Base-by-base conservation (phyloP, 2,113 vertebrate species). In the Gadus macrocephalus region DNA sequence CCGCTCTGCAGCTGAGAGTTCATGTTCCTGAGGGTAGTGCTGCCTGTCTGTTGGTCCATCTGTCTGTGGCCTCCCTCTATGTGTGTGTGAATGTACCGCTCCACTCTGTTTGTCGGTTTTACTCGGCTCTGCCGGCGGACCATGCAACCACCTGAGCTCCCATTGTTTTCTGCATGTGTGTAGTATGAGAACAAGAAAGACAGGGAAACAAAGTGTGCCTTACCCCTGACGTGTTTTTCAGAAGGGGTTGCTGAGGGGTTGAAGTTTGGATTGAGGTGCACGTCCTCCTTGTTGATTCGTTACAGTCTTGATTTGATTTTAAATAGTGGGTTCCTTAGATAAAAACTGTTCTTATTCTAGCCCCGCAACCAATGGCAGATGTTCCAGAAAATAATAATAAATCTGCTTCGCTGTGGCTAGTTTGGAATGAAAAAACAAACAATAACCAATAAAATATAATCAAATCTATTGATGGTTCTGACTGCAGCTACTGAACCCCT, bases 1-100 rank as follows among this genome's bases (percentile, higher is more conserved):
- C 56, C 53, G 25, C 42, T 66, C 67, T 75, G 16, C 31, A 65
- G 69, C 63, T 42, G 4, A 67, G 63, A 68, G 62, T 73, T 78
- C 19, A n/a, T 5, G 17, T 65, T 74, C 17, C 42, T 9, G n/a
- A 75, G 59, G 27, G 55, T 20, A 68, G 68, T 63, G 67, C n/a
- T 68, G 64, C 64, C 56, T 69, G 53, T 28, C 38, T 31, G 9
- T 59, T 15, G 66, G 16, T 22, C 16, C 16, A 6, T n/a, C n/a
- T 58, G 42, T 49, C 8, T 49, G 42, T 49, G 8, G 42, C 42
- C 42, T 49, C 42, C 12, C 9, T 49, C 42, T 49, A 9, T 49
- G 9, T 49, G 9, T 49, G 9, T 49, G 9, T 49, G 9, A 49
- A 9, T 49, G 42, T 49, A 49, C 42, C 8, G 1, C 42, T 49